phyloP scores from a whole-genome alignment of 2,113 vertebrate genomes.

The Origma solitaria region DNA sequence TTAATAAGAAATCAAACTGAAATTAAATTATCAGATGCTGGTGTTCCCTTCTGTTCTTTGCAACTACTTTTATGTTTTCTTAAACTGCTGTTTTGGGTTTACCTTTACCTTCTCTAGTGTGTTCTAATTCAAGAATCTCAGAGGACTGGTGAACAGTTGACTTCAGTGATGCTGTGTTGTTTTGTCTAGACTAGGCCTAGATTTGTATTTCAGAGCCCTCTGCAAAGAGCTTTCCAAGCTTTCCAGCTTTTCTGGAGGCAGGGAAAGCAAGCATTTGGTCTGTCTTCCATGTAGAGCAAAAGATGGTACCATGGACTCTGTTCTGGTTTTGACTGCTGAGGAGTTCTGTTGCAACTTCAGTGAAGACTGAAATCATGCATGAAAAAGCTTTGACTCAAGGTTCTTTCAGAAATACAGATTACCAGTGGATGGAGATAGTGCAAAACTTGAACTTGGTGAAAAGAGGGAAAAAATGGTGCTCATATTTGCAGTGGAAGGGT shows the following conservation, averaged over 20 bases:
- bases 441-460: background rate
- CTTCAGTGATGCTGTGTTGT: background rate
- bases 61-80: background rate
- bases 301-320: rapidly evolving
- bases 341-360: background rate
- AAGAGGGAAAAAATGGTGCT: background rate
- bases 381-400: background rate
- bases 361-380: background rate
- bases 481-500: background rate
- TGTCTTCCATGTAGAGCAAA: background rate
- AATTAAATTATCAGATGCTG: background rate
- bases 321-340: background rate
- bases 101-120: background rate
- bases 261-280: background rate
- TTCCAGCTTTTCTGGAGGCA: background rate
- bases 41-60: background rate
- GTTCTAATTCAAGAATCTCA: background rate
- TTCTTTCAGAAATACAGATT: background rate
- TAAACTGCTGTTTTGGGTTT: background rate
- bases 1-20: conserved; percentile 2
- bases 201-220: background rate
- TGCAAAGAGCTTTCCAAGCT: background rate
- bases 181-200: background rate
- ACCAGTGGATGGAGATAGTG: background rate
- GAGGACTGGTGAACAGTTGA: background rate